phyloP scores from a whole-genome alignment of 2,888 invertebrate genomes.

The Catotricha subobsoleta region DNA sequence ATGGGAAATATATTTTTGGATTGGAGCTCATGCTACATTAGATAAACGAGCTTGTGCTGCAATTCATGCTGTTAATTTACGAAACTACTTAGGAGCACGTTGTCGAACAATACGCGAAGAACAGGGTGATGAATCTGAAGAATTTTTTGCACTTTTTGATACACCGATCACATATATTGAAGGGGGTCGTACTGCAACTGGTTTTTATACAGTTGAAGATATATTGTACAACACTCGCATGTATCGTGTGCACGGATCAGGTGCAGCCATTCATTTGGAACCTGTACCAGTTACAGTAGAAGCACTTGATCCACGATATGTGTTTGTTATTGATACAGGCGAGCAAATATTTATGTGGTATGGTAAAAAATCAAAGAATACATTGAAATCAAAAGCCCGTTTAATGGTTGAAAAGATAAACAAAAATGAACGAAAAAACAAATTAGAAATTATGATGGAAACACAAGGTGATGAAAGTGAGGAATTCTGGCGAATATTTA shows the following conservation, averaged over 20 bases:
- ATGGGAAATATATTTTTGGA: conserved; percentile 99
- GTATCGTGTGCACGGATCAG: conserved; percentile 79
- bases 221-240: conserved; percentile 65
- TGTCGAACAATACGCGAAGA: conserved; percentile 92
- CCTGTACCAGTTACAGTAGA: conserved; percentile 53
- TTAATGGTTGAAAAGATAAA: conserved; percentile 96
- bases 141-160: conserved; percentile 83
- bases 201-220: conserved; percentile 93
- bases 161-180: conserved; percentile 85
- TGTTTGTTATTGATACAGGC: conserved; percentile 81
- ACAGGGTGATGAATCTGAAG: conserved; percentile 91
- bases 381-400: conserved; percentile 53
- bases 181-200: conserved; percentile 92
- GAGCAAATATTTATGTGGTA: conserved; percentile 80
- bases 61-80: conserved; percentile 95
- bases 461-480: conserved; percentile 62
- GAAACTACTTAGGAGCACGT: conserved; percentile 87
- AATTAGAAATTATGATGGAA: conserved; percentile 75
- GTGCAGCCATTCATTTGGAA: conserved; percentile 72
- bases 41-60: conserved; percentile 36
- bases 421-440: conserved; percentile 93
- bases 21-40: conserved; percentile 86
- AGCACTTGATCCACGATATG: conserved; percentile 78
- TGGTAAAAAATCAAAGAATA: conserved; percentile 59
- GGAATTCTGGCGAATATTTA: conserved; percentile 70